These are phyloP conservation scores for Lepilemur ruficaudatus DNA, from an alignment of 2,797 vertebrate genomes.

Conservation along the genomic window DNA sequence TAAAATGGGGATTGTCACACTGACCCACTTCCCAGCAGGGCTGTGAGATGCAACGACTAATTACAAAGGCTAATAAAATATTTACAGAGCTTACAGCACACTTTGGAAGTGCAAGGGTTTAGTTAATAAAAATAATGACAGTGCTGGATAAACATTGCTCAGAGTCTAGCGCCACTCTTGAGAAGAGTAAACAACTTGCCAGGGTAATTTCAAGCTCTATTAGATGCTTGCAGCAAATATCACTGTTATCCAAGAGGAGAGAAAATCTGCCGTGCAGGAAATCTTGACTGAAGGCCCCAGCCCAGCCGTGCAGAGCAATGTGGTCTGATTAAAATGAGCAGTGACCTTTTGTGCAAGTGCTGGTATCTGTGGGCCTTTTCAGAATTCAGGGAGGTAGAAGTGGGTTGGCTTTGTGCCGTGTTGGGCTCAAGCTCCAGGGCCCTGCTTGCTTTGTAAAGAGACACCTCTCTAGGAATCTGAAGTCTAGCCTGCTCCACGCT, in stretches of 20 bases:
- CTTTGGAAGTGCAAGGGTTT: constrained; percentile 43
- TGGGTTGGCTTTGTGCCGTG: background rate
- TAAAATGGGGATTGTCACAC: background rate
- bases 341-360: background rate
- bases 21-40: constrained; percentile 66
- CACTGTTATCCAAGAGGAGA: constrained; percentile 36
- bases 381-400: background rate
- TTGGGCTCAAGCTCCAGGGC: background rate
- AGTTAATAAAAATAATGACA: constrained; percentile 60
- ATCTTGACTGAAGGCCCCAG: constrained; percentile 2
- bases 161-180: background rate
- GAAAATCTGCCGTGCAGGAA: background rate
- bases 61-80: constrained; percentile 75
- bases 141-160: constrained; percentile 30
- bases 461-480: background rate
- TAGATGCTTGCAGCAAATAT: constrained; percentile 51
- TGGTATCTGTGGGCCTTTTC: background rate
- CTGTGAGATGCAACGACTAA: constrained; percentile 50
- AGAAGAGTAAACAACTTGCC: constrained; percentile 58
- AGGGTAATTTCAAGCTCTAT: constrained; percentile 72
- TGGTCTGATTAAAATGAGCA: constrained; percentile 49
- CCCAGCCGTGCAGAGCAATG: background rate
- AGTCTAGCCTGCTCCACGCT: background rate
- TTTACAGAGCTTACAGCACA: constrained; percentile 62
- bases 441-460: background rate